Evolutionary conservation across 2,113 vertebrate species (phyloP).

Genomic region (Etheostoma spectabile): DNA sequence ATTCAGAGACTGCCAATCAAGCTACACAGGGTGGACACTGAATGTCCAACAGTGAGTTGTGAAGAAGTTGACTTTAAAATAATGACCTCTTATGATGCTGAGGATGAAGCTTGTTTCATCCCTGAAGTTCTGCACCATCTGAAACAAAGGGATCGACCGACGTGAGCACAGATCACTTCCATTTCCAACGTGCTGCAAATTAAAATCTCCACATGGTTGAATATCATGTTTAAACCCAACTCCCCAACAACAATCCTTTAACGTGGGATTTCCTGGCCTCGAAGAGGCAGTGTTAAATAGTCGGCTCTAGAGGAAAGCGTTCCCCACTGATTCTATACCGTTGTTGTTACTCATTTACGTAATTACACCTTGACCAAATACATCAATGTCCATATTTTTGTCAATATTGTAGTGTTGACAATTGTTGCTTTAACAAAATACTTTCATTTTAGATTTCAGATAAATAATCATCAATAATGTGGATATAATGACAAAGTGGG

Average conservation of each 20-base stretch:
- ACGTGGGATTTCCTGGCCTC: not conserved
- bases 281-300: not conserved
- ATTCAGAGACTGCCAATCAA: not conserved
- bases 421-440: no score
- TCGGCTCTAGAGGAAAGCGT: not conserved
- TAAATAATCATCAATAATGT: no score
- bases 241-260: not conserved
- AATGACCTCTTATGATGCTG: slow-evolving; percentile 90
- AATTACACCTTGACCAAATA: no score
- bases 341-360: no score
- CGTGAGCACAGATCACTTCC: not conserved
- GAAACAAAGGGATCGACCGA: slow-evolving; percentile 13
- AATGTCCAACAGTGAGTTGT: not conserved
- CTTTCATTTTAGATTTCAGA: no score
- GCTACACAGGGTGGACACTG: not conserved
- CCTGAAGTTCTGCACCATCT: slow-evolving; percentile 96
- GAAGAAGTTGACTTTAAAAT: not conserved
- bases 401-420: no score
- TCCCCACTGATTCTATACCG: no score
- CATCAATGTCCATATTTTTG: no score
- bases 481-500: no score
- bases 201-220: not conserved
- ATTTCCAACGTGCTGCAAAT: not conserved
- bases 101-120: slow-evolving; percentile 93
- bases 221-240: not conserved